Conservation (phyloP, 2,888 invertebrate genomes). For the Piscicola geometra region DNA sequence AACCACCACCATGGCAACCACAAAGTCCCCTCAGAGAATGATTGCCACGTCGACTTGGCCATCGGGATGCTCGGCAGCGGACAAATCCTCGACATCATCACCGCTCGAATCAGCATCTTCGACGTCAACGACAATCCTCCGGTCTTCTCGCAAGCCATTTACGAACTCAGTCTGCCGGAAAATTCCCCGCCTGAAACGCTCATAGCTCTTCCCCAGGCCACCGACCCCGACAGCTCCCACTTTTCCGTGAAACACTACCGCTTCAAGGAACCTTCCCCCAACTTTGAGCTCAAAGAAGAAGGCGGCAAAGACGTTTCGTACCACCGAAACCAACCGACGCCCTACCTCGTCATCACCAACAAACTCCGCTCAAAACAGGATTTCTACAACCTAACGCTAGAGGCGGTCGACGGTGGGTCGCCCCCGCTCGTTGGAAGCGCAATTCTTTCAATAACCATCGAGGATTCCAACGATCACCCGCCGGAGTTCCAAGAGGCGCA, state of each 20-base stretch:
- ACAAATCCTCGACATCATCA: constrained; percentile 21
- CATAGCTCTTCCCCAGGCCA: constrained; percentile 33
- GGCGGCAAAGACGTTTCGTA: neutral
- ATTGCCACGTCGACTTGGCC: constrained; percentile 33
- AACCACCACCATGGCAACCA: neutral
- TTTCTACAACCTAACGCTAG: constrained; percentile 39
- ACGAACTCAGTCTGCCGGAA: constrained; percentile 30
- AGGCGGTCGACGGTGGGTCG: constrained; percentile 43
- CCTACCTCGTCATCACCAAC: constrained; percentile 40
- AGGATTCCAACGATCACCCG: constrained; percentile 46
- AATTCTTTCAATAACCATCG: constrained; percentile 43
- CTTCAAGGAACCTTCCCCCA: neutral
- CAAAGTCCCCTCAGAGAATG: neutral
- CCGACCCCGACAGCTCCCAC: constrained; percentile 28
- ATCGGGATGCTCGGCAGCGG: constrained; percentile 23
- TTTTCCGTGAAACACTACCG: constrained; percentile 26
- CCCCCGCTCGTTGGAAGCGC: constrained; percentile 42
- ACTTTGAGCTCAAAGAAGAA: constrained; percentile 23
- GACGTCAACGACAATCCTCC: constrained; percentile 36
- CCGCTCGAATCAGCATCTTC: constrained; percentile 21
- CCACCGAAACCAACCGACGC: neutral
- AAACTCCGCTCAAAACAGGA: constrained; percentile 43
- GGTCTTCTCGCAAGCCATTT: constrained; percentile 25
- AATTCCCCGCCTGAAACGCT: constrained; percentile 23
- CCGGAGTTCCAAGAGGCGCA: constrained; percentile 44